Evolutionary conservation across 2,113 vertebrate genomes (phyloP).

Genomic region (Triplophysa tibetana): DNA sequence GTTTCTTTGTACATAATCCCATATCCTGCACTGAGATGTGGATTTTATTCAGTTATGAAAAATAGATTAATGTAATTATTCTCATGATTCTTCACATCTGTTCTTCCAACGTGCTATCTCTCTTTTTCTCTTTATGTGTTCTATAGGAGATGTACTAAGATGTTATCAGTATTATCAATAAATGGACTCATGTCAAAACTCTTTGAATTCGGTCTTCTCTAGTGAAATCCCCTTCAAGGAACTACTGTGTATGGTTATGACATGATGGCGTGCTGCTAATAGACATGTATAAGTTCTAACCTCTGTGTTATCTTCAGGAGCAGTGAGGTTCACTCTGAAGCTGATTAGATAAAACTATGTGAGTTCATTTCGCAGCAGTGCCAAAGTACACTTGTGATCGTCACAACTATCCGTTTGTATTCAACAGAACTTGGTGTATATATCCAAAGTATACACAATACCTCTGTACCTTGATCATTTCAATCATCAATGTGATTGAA

Average conservation of each 20-base stretch:
- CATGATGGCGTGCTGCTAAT: background rate
- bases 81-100: slow-evolving; percentile 51
- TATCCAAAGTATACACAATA: background rate
- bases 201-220: slow-evolving; percentile 3
- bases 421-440: background rate
- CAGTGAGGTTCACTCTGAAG: background rate
- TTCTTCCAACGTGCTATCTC: slow-evolving; percentile 59
- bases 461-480: background rate
- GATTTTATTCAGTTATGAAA: slow-evolving; percentile 42
- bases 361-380: slow-evolving; percentile 18
- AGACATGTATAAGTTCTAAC: background rate
- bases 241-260: background rate
- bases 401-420: background rate
- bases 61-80: slow-evolving; percentile 40
- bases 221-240: background rate
- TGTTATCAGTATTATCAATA: slow-evolving; percentile 74
- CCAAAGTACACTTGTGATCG: background rate
- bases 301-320: background rate
- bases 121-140: slow-evolving; percentile 52
- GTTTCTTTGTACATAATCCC: slow-evolving; percentile 49
- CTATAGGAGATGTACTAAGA: slow-evolving; percentile 66
- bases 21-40: slow-evolving; percentile 42
- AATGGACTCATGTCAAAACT: slow-evolving; percentile 57
- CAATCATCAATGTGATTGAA: slow-evolving; percentile 9
- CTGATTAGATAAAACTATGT: slow-evolving; percentile 23